These are phyloP conservation scores for Dipodomys ordii DNA, from an alignment of 2,113 vertebrate genomes.

Conservation along the genomic window DNA sequence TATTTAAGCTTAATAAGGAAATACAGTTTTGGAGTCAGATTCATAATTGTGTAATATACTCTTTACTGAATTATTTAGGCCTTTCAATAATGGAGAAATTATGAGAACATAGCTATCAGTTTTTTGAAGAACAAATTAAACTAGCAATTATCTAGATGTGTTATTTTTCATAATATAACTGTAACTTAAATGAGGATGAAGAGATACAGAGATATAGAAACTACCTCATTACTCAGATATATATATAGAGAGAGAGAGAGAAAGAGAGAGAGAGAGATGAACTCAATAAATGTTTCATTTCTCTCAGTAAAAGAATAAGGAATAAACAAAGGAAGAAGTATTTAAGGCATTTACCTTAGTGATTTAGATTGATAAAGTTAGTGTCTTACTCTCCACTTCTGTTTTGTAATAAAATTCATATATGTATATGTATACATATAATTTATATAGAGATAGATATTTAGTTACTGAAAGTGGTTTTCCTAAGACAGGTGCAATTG, in stretches of 20 bases:
- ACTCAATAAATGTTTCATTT: not conserved
- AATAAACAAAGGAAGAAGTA: not conserved
- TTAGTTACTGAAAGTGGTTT: not conserved
- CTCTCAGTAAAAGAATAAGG: not conserved
- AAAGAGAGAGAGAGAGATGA: too few relatives aligned
- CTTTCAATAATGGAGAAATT: not conserved
- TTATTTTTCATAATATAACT: too few relatives aligned
- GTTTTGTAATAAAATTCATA: not conserved
- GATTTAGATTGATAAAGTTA: not conserved
- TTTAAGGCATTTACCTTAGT: too few relatives aligned
- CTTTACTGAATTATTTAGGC: not conserved
- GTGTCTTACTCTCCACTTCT: not conserved
- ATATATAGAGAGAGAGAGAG: too few relatives aligned
- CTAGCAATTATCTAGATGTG: not conserved
- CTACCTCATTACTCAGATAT: not conserved
- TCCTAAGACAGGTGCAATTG: not conserved
- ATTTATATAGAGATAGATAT: too few relatives aligned
- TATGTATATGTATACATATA: too few relatives aligned
- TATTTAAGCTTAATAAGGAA: conserved; percentile 20
- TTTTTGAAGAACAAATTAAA: conserved; percentile 23
- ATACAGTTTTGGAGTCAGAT: not conserved
- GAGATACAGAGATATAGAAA: not conserved
- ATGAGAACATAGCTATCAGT: not conserved
- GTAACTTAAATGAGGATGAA: not conserved
- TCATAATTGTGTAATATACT: not conserved